Conservation (phyloP, 2,113 vertebrate species). For the Mesoclemmys tuberculata region DNA sequence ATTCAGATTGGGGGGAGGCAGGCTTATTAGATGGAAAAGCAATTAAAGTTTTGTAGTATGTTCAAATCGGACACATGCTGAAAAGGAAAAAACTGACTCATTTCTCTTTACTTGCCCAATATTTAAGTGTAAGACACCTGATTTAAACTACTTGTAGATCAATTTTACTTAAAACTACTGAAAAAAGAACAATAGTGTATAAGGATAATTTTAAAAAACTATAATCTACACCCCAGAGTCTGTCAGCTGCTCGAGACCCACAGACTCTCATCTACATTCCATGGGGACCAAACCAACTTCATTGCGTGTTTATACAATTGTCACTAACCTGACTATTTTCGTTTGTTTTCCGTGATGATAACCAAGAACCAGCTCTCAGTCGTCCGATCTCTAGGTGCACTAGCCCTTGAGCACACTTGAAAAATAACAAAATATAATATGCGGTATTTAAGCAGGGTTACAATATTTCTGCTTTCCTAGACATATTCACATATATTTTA, state of each 20-base stretch:
- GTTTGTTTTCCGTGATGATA: slow-evolving; percentile 83
- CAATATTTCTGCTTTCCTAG: slow-evolving; percentile 26
- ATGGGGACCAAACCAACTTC: neutral
- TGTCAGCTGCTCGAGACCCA: neutral
- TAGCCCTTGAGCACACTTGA: slow-evolving; percentile 90
- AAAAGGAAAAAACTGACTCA: neutral
- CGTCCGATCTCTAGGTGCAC: slow-evolving; percentile 93
- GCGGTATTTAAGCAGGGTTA: neutral
- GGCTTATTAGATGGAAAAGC: neutral
- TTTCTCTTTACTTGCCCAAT: neutral
- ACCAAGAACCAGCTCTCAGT: slow-evolving; percentile 90
- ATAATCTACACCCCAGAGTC: neutral
- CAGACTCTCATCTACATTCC: neutral
- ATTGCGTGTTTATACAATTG: neutral
- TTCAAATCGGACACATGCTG: neutral
- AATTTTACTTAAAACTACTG: neutral
- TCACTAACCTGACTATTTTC: slow-evolving; percentile 87
- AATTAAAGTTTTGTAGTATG: neutral
- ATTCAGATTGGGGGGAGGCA: neutral
- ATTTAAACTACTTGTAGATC: neutral
- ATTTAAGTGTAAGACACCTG: neutral
- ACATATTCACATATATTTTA: slow-evolving; percentile 27
- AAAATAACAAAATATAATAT: slow-evolving; percentile 32
- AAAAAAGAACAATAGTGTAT: neutral
- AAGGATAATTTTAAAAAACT: neutral